Percentiles rank a stretch among this genome's conserved stretches.
Evolutionary conservation across 2,113 vertebrate species (phyloP).

Genomic region (Rostratula benghalensis): DNA sequence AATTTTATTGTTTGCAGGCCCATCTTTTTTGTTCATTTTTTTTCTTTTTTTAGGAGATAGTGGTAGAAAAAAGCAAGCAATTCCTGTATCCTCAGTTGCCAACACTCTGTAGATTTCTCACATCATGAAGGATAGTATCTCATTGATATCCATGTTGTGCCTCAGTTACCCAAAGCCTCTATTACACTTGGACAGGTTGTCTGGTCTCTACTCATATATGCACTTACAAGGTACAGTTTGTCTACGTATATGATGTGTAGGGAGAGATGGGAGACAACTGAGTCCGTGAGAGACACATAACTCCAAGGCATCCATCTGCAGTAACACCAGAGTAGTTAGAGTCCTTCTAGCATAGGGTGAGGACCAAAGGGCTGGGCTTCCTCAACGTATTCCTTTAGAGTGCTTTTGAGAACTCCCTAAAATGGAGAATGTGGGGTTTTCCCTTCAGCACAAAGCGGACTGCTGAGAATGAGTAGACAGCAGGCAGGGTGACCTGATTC

Average conservation of each 20-base stretch:
- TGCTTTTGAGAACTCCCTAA: background rate
- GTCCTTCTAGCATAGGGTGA: background rate
- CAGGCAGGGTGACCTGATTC: fast-evolving
- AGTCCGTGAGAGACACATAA: fast-evolving
- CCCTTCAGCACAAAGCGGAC: fast-evolving
- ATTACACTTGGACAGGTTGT: background rate
- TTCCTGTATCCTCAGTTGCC: background rate
- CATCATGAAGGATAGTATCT: background rate
- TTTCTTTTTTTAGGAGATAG: background rate
- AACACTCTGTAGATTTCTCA: fast-evolving
- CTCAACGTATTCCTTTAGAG: fast-evolving
- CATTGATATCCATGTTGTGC: background rate
- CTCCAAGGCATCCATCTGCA: background rate
- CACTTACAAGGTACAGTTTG: background rate
- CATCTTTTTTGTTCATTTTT: background rate
- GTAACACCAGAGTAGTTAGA: background rate
- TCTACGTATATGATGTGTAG: fast-evolving
- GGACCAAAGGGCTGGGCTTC: background rate
- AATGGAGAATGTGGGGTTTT: background rate
- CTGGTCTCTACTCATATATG: background rate
- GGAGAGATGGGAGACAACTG: background rate
- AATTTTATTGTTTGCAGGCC: background rate
- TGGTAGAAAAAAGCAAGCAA: background rate
- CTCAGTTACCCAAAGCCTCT: background rate
- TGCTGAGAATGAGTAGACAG: background rate